Evolutionary conservation across 1,140 invertebrate species (phyloP), one percentile per base, ranked within the genome.

Genomic region (Teleopsis dalmanni): DNA sequence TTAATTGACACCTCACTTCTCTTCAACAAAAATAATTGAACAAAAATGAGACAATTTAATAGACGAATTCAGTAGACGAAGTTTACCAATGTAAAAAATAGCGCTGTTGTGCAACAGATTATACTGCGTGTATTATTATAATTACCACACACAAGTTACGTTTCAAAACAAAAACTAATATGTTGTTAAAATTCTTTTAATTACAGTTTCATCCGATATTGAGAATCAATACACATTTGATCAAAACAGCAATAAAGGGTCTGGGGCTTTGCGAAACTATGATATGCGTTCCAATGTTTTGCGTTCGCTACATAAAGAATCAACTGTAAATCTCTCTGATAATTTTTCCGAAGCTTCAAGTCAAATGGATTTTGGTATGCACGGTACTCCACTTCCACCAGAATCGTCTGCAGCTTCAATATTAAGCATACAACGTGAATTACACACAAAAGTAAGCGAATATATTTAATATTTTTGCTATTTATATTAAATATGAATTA

Each of bases 391-490:
- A 2, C 43, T 52, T 19, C 26, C 55, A n/a, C 53, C 53, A 0
- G 49, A 51, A 3, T 67, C 60, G 1, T 64, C 64, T 0, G 59
- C 63, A 0, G 59, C 41, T 10, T 66, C 64, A 2, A 53, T 64
- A 9, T 40, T 51, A 22, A 66, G 64, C 27, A 49, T 64, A 14
- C n/a, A 60, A 9, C 52, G 56, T 0, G 56, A 66, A 23, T 31
- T 52, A 13, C 51, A 60, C n/a, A 57, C 53, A 1, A 58, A 64
- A 11, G 47, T 49, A 41, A 29, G 16, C 41, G n/a, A 11, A 22
- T 33, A 21, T 25, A 35, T 4, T 34, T 21, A 43, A 43, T 27
- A 37, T 47, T 5, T 14, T n/a, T 34, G 1, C 29, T 38, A 22
- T 10, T 19, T 21, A 35, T 10, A 19, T 45, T 3, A 18, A 14